Evolutionary conservation across 1,140 invertebrate genomes (phyloP), one percentile per base, ranked within the genome.

Genomic region (Oreohelix idahoensis): DNA sequence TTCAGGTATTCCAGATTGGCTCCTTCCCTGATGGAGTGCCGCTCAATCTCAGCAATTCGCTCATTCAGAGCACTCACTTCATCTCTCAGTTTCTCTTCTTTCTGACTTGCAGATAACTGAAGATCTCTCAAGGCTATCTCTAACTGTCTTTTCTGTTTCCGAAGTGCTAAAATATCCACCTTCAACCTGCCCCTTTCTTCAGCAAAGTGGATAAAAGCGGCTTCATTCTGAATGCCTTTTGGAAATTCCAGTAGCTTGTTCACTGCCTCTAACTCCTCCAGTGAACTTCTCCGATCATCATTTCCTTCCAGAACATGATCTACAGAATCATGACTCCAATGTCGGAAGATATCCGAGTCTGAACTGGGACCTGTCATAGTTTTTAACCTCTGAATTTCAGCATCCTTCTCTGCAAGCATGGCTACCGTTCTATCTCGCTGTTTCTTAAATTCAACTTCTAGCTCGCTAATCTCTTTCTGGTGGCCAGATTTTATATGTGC

Each of bases 1-100:
- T 98, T 98, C 83, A 98, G 91, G 90, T 98, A 97, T 90, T 97
- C 96, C 66, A 97, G 91, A 93, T 97, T 97, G 0, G 96, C 96
- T 17, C 96, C 96, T 92, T 97, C 96, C 35, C 96, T 93, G 4
- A 95, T 96, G 88, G 96, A 95, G 86, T 95, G 96, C 11, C 96
- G 94, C 87, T 96, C 95, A 63, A 96, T 90, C 87, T 96, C 96
- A 88, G 84, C 92, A 51, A 95, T 92, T 85, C 93, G 92, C 53
- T 93, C 91, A 71, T 93, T 91, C 36, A 95, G 89, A n/a, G 75
- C 80, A 84, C 94, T 92, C 15, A 94, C 92, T 88, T 95, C 93
- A 29, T 95, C 94, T 75, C 92, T 91, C 74, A 94, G 93, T 51
- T 93, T 93, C 85, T 96, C 94, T 71, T 94, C 93, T 49, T 93